Conservation (phyloP, 2,113 vertebrate genomes). For the Cyanoramphus novaezelandiae region DNA sequence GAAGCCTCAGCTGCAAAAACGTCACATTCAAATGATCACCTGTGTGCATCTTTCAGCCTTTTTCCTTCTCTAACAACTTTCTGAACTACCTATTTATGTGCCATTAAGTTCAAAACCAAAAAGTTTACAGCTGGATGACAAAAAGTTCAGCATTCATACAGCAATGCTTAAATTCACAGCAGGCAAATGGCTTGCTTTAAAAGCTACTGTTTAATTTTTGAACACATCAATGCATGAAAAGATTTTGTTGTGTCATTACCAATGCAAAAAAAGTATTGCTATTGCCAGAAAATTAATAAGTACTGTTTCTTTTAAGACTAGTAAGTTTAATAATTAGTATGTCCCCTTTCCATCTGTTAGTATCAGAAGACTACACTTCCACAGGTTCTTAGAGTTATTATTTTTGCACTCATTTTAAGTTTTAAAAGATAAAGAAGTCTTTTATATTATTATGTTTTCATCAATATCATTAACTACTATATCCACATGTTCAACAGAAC, state of each 20-base stretch:
- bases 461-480: background rate
- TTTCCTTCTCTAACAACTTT: background rate
- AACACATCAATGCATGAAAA: accelerated
- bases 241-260: background rate
- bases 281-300: background rate
- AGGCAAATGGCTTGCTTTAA: background rate
- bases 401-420: background rate
- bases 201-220: background rate
- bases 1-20: background rate
- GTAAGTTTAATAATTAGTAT: background rate
- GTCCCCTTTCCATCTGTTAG: background rate
- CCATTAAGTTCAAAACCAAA: background rate
- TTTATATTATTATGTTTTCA: background rate
- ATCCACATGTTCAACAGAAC: background rate
- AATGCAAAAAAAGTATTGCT: background rate
- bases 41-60: background rate
- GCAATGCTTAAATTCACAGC: background rate
- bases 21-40: background rate
- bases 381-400: background rate
- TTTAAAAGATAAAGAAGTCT: background rate
- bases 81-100: background rate
- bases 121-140: background rate
- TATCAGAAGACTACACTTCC: background rate
- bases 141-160: background rate
- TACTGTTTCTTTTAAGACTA: background rate